Evolutionary conservation across 2,888 invertebrate genomes (phyloP), one percentile per base, ranked within the genome.

Genomic region (Eledone cirrhosa): DNA sequence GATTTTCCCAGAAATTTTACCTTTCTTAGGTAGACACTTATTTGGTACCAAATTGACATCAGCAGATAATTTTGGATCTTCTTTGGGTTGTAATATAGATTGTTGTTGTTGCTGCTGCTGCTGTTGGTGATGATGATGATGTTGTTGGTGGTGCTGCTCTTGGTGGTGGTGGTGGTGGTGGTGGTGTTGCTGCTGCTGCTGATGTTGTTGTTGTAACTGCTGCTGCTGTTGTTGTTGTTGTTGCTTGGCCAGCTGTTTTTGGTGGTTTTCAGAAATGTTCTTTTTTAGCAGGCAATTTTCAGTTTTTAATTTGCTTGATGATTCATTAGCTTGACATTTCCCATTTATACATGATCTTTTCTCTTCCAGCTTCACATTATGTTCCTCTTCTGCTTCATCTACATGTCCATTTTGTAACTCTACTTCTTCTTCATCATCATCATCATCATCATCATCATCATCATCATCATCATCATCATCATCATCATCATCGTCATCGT

Each of bases 71-170:
- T 72, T 72, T 31, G 31, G 13, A 33, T 72, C 74, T 80, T 77
- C 48, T 77, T 74, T 27, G 72, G 78, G n/a, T 67, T 77, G 75
- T 29, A 76, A 53, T 33, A 78, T 33, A 24, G 65, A n/a, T 48
- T 63, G 77, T 77, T 79, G 81, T 16, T 74, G 24, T 41, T 80
- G 79, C 4, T 75, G 47, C n/a, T 22, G n/a, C 24, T 76, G 48
- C 48, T 77, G 72, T 47, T 65, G 59, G 33, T 77, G 80, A 65
- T 80, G 69, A 29, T 80, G 78, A 75, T 80, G 79, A 22, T 74
- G 79, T 41, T 41, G 41, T 41, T 41, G 41, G 8, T 41, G 41
- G 8, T 41, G 41, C 41, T 41, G 41, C 41, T 41, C 5, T 0
- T 41, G 33, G 0, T 41, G 33, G 5, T 41, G 33, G 5, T 41